Conservation (phyloP, 2,113 vertebrate genomes). For the Cettia cetti region DNA sequence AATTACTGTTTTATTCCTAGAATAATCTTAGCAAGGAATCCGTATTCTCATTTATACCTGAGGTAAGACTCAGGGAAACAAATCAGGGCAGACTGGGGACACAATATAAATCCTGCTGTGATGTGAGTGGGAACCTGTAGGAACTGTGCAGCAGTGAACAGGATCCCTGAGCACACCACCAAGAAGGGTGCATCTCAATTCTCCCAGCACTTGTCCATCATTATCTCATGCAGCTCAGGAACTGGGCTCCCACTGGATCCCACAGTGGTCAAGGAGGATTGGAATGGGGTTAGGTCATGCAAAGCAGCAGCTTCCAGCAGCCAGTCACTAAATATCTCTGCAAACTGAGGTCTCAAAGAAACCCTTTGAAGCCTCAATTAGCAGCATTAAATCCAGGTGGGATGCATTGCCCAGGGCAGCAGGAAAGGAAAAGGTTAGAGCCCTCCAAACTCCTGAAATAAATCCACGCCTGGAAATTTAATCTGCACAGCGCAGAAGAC, state of each 20-base stretch:
- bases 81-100: neutral
- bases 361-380: neutral
- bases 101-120: neutral
- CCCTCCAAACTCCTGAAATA: neutral
- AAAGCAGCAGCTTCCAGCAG: neutral
- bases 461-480: neutral
- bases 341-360: neutral
- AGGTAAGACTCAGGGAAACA: neutral
- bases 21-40: neutral
- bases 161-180: accelerated
- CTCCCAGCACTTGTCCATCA: neutral
- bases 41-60: neutral
- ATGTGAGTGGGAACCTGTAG: neutral
- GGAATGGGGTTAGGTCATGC: neutral
- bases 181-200: accelerated
- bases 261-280: accelerated
- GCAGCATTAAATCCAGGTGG: neutral
- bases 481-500: neutral
- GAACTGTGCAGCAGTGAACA: neutral
- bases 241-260: accelerated
- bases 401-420: accelerated
- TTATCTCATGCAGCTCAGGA: accelerated
- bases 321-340: neutral
- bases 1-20: slow-evolving; percentile 10
- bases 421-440: neutral